These are phyloP conservation scores for Bombus waltoni DNA, from an alignment of 1,140 invertebrate species.

Conservation along the genomic window DNA sequence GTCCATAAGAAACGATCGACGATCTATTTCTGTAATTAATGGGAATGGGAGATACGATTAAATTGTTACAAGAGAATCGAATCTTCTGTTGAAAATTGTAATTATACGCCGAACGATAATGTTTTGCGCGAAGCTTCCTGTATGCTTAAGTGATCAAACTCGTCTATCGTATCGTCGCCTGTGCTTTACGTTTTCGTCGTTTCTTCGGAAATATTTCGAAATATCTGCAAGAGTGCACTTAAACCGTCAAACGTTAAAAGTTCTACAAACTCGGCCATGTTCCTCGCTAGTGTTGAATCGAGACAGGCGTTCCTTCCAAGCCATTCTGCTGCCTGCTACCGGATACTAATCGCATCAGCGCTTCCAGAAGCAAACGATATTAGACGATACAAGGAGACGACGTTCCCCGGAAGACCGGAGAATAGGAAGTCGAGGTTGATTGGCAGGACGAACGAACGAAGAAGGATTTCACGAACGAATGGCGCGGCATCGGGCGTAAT, in stretches of 20 bases:
- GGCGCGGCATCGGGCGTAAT: slow-evolving; percentile 55
- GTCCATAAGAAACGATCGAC: too few relatives aligned
- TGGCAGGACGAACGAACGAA: slow-evolving; percentile 24
- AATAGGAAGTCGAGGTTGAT: slow-evolving; percentile 20
- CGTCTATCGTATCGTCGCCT: too few relatives aligned
- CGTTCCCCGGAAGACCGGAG: neutral
- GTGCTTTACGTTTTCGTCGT: neutral
- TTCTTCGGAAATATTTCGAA: neutral
- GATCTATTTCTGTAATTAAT: neutral
- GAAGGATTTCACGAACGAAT: slow-evolving; percentile 55
- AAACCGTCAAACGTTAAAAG: neutral
- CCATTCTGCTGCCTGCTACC: too few relatives aligned
- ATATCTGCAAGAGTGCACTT: neutral
- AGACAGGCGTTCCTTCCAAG: neutral
- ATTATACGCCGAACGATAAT: neutral
- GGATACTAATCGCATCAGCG: slow-evolving; percentile 24
- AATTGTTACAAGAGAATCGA: neutral
- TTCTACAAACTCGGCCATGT: neutral
- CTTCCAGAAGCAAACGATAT: slow-evolving; percentile 25
- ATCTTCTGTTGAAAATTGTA: neutral
- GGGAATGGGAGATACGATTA: neutral
- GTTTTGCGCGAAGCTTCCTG: too few relatives aligned
- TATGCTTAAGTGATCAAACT: too few relatives aligned
- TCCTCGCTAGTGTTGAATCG: neutral
- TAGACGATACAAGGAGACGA: slow-evolving; percentile 27